These are phyloP conservation scores for Toxotes jaculatrix DNA, from an alignment of 2,113 vertebrate species.

Conservation along the genomic window DNA sequence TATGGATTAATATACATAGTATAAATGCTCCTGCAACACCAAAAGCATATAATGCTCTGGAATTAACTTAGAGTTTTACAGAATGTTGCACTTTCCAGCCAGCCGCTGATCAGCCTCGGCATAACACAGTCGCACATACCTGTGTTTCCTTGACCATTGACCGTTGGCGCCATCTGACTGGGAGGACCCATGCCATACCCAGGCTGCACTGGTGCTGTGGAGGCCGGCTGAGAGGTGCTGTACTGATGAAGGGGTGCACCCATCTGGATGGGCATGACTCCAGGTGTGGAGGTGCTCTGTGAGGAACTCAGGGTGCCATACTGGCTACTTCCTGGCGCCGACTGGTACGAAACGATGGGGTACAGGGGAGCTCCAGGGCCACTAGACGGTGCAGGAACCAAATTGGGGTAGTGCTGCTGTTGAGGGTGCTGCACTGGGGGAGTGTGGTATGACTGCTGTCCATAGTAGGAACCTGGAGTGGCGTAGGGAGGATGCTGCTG, in stretches of 20 bases:
- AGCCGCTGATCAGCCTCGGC: neutral
- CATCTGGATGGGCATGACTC: slow-evolving; percentile 76
- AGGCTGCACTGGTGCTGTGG: slow-evolving; percentile 77
- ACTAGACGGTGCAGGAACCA: slow-evolving; percentile 78
- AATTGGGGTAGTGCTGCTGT: slow-evolving; percentile 75
- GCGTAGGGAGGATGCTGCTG: slow-evolving; percentile 81
- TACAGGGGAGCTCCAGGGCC: slow-evolving; percentile 80
- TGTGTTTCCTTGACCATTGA: slow-evolving; percentile 82
- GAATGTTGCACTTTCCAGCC: no score
- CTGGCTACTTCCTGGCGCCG: slow-evolving; percentile 82
- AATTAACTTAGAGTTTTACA: no score
- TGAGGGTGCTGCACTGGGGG: slow-evolving; percentile 66
- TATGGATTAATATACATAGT: neutral
- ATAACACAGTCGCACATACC: slow-evolving; percentile 55
- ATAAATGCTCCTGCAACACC: neutral
- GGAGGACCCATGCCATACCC: slow-evolving; percentile 61
- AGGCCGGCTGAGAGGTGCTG: slow-evolving; percentile 50
- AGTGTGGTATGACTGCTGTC: slow-evolving; percentile 79
- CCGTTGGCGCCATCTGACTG: slow-evolving; percentile 53
- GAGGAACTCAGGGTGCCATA: slow-evolving; percentile 88
- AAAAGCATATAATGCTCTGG: no score
- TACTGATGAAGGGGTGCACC: slow-evolving; percentile 82
- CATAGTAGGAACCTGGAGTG: slow-evolving; percentile 85
- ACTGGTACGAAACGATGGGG: slow-evolving; percentile 86
- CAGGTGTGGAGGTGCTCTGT: slow-evolving; percentile 78